These are phyloP conservation scores for Lytechinus variegatus DNA, from an alignment of 35 echinoderm and acorn worm genomes.

Conservation along the genomic window DNA sequence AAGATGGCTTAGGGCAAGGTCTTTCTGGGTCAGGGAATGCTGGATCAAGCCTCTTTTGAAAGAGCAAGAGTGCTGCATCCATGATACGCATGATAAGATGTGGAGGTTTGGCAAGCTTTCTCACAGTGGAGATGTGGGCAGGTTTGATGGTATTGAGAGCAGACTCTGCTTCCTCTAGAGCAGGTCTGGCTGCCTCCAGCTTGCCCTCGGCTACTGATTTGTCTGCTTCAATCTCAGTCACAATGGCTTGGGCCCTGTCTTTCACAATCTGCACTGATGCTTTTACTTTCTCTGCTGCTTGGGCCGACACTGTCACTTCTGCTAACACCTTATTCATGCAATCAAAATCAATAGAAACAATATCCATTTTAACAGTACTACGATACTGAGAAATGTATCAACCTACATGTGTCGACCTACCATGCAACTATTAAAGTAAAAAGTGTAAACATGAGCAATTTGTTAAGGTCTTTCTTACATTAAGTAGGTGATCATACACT, in stretches of 20 bases:
- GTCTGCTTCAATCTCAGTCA: slow-evolving; percentile 94
- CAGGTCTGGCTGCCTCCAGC: slow-evolving; percentile 92
- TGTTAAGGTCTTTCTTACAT: no score
- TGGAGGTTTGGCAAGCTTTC: slow-evolving; percentile 95
- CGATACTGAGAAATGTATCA: no score
- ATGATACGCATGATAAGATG: slow-evolving; percentile 99
- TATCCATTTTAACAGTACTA: no score
- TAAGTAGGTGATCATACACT: no score
- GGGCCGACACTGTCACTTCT: slow-evolving; percentile 95
- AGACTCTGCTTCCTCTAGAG: slow-evolving; percentile 88
- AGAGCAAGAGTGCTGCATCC: slow-evolving; percentile 88
- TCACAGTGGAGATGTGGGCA: slow-evolving; percentile 93
- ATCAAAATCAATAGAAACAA: neutral
- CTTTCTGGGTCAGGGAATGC: slow-evolving; percentile 78
- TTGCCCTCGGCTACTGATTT: slow-evolving; percentile 83
- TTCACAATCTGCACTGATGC: slow-evolving; percentile 91
- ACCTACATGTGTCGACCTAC: no score
- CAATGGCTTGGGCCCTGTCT: slow-evolving; percentile 96
- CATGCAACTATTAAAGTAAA: no score
- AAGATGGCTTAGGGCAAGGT: slow-evolving; percentile 86
- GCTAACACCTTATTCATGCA: slow-evolving; percentile 77
- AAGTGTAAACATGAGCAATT: no score
- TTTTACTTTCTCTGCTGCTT: slow-evolving; percentile 96
- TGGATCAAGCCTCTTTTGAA: slow-evolving; percentile 77
- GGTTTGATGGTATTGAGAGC: slow-evolving; percentile 97